A percentile compares a stretch with the other conserved stretches of the same genome.
phyloP scores from a whole-genome alignment of 2,797 vertebrate species.

The Adelosebastes latens region DNA sequence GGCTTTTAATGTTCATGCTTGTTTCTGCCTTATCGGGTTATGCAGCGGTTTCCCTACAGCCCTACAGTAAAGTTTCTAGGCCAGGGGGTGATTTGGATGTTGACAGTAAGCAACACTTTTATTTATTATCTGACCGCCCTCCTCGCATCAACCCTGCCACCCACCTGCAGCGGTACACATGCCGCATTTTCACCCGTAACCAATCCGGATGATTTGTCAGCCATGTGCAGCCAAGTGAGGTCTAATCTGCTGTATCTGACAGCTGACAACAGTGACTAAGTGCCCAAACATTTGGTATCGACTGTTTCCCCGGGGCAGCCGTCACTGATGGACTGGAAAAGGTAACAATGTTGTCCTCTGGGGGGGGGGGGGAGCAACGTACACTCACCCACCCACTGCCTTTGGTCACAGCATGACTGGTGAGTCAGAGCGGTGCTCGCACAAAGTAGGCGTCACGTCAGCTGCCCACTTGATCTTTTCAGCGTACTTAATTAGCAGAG shows the following conservation, averaged over 20 bases:
- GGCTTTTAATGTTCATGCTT: neutral
- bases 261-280: conserved; percentile 77
- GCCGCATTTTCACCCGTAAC: conserved; percentile 42
- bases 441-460: conserved; percentile 33
- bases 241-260: conserved; percentile 75
- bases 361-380: conserved; percentile 1
- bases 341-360: conserved; percentile 65
- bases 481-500: conserved; percentile 56
- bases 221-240: conserved; percentile 56
- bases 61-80: neutral
- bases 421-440: conserved; percentile 52
- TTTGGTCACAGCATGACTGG: conserved; percentile 39
- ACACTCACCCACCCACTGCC: conserved; percentile 6
- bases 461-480: conserved; percentile 61
- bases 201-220: conserved; percentile 63
- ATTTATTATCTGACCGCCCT: conserved; percentile 32
- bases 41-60: neutral
- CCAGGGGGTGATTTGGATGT: conserved; percentile 9
- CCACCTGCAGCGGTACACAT: conserved; percentile 48
- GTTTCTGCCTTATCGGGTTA: neutral
- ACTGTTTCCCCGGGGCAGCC: conserved; percentile 66
- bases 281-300: conserved; percentile 70
- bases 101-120: conserved; percentile 12
- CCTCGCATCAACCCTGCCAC: neutral
- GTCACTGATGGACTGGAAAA: conserved; percentile 68